phyloP scores from a whole-genome alignment of 2,888 invertebrate genomes.

The Nezara viridula region DNA sequence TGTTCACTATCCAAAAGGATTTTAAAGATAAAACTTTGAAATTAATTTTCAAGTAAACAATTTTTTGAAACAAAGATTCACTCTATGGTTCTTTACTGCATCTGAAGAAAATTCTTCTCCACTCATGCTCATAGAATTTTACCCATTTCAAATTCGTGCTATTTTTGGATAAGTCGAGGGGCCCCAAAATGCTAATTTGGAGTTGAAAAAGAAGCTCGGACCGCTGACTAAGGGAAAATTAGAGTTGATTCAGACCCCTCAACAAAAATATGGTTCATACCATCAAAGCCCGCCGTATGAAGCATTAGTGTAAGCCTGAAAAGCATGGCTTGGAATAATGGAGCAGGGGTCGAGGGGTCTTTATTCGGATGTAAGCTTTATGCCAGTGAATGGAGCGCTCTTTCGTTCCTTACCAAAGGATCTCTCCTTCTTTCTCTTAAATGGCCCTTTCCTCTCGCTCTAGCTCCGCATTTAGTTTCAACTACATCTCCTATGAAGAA shows the following conservation, averaged over 20 bases:
- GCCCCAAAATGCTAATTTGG: not conserved
- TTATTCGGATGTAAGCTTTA: slow-evolving; percentile 9
- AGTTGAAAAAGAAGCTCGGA: not conserved
- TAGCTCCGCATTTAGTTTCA: not conserved
- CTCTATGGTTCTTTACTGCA: no score
- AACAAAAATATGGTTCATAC: not conserved
- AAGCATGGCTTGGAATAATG: slow-evolving; percentile 33
- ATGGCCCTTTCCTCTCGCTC: not conserved
- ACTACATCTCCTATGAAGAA: not conserved
- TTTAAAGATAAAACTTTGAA: no score
- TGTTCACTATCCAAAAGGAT: no score
- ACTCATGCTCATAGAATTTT: not conserved
- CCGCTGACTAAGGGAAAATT: not conserved
- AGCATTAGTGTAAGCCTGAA: slow-evolving; percentile 22
- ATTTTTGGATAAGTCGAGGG: not conserved
- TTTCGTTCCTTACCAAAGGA: not conserved
- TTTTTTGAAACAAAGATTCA: no score
- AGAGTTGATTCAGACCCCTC: not conserved
- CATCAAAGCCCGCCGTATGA: not conserved
- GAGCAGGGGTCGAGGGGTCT: not conserved
- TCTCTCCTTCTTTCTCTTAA: not conserved
- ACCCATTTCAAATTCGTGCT: not conserved
- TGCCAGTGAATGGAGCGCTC: not conserved
- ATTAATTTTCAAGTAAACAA: no score
- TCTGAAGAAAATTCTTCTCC: no score